Evolutionary conservation across 2,888 invertebrate genomes (phyloP).

Genomic region (Parasteatoda lunata): DNA sequence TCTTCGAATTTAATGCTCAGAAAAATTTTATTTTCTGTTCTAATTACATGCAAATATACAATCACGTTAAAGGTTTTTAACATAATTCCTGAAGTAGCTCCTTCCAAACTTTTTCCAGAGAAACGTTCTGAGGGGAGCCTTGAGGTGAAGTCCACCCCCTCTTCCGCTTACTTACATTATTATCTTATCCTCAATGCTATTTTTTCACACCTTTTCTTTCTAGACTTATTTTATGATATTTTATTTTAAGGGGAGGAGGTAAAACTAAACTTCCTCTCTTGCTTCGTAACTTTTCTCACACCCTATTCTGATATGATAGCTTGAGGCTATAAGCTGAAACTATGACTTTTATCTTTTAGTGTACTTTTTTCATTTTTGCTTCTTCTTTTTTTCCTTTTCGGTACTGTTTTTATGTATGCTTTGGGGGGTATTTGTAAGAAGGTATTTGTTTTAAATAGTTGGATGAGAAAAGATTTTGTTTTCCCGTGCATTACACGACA

Average conservation of each 20-base stretch:
- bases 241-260: conserved; percentile 32
- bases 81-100: too few relatives aligned
- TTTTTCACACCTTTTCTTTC: conserved; percentile 51
- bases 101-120: too few relatives aligned
- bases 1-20: too few relatives aligned
- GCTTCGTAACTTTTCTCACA: conserved; percentile 8
- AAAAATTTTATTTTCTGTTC: too few relatives aligned
- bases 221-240: conserved; percentile 48
- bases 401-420: not conserved
- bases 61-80: too few relatives aligned
- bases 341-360: conserved; percentile 47
- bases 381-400: not conserved
- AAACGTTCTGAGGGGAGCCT: too few relatives aligned
- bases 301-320: conserved; percentile 14
- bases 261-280: not conserved
- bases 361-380: conserved; percentile 2
- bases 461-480: not conserved
- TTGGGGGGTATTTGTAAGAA: not conserved
- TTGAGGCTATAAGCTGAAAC: conserved; percentile 26
- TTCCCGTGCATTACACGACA: not conserved
- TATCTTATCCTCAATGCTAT: conserved; percentile 64
- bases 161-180: conserved; percentile 42
- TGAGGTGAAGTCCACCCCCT: too few relatives aligned
- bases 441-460: conserved; percentile 3
- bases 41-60: too few relatives aligned